phyloP scores from a whole-genome alignment of 2,113 vertebrate species.

The Australoheros scitulus region DNA sequence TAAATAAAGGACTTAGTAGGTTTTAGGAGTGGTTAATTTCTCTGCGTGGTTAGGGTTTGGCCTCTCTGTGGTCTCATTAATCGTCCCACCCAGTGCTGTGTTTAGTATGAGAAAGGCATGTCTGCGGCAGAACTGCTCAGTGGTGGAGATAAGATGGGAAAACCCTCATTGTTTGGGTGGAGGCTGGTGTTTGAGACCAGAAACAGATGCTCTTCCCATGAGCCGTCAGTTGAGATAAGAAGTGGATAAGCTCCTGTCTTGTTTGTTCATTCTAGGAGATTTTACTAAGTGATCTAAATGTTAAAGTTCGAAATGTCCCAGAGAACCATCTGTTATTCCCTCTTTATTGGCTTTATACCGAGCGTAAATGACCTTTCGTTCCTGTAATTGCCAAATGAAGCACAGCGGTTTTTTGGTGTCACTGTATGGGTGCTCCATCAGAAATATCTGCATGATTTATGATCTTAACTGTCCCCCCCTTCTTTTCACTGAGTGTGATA shows the following conservation, averaged over 20 bases:
- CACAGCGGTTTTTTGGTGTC: slow-evolving; percentile 21
- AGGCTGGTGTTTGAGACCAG: slow-evolving; percentile 7
- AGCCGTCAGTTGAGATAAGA: background rate
- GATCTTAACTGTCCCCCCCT: background rate
- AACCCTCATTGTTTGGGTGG: background rate
- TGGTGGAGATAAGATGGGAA: slow-evolving; percentile 43
- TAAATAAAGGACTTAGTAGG: slow-evolving; percentile 28
- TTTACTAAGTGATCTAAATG: background rate
- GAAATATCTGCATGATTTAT: slow-evolving; percentile 51
- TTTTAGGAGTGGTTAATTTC: slow-evolving; percentile 35
- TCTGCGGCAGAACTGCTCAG: slow-evolving; percentile 8
- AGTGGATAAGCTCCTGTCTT: background rate
- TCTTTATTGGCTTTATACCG: slow-evolving; percentile 8
- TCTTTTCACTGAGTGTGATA: slow-evolving; percentile 23
- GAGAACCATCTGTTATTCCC: background rate
- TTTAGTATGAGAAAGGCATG: background rate
- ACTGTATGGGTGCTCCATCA: slow-evolving; percentile 5
- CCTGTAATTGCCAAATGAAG: slow-evolving; percentile 34
- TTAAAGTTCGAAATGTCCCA: background rate
- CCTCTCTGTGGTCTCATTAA: slow-evolving; percentile 32
- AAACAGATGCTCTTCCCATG: slow-evolving; percentile 6
- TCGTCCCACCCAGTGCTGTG: slow-evolving; percentile 6
- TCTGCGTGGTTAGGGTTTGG: slow-evolving; percentile 1
- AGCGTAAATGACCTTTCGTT: slow-evolving; percentile 20
- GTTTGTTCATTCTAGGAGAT: background rate